Percentiles rank a stretch among this genome's conserved stretches.
These are phyloP conservation scores for Microcebus murinus DNA, from an alignment of 2,113 vertebrate species.

Conservation along the genomic window DNA sequence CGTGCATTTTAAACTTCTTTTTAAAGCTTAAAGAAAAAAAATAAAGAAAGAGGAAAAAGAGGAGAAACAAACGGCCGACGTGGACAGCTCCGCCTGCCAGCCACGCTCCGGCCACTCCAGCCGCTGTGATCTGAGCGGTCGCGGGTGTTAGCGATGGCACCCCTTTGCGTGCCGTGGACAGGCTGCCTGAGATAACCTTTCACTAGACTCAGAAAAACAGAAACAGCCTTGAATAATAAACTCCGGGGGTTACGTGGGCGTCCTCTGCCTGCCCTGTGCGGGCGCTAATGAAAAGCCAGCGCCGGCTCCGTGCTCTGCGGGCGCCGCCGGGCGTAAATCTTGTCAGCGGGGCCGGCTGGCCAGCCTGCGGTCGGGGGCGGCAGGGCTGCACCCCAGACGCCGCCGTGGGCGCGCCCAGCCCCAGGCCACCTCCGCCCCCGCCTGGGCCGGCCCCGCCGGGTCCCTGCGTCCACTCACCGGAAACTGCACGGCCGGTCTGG, in stretches of 20 bases:
- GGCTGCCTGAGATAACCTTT: background rate
- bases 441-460: background rate
- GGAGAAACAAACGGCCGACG: fast-evolving
- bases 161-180: fast-evolving
- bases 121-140: too few relatives aligned
- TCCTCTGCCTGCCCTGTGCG: fast-evolving
- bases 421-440: background rate
- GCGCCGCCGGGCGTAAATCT: background rate
- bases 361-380: background rate
- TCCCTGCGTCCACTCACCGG: background rate
- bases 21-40: background rate
- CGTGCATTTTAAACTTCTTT: background rate
- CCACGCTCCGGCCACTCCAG: fast-evolving
- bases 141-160: too few relatives aligned
- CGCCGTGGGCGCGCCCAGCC: background rate
- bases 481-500: background rate
- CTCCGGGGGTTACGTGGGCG: background rate
- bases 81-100: fast-evolving
- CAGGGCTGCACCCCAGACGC: background rate
- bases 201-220: background rate
- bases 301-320: background rate
- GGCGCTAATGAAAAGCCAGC: background rate
- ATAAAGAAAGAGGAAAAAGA: background rate
- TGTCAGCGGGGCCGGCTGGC: background rate
- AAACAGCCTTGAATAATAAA: background rate